phyloP scores from a whole-genome alignment of 2,113 vertebrate species.

The Anser cygnoides region DNA sequence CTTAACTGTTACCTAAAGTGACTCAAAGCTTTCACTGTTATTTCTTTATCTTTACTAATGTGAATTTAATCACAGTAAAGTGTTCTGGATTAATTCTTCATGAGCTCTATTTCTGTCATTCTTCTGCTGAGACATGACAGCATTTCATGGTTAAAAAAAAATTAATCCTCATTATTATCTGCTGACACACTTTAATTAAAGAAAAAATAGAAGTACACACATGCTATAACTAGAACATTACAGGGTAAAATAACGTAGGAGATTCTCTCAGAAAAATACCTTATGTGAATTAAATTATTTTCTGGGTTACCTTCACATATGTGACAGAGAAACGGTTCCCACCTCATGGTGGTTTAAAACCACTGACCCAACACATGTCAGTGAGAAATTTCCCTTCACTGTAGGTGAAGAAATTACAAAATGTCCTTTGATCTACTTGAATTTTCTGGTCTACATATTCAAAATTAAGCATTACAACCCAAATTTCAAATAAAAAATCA shows the following conservation, averaged over 20 bases:
- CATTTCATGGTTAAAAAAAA: not conserved
- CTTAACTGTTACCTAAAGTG: not conserved
- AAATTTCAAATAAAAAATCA: not conserved
- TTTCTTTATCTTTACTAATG: not conserved
- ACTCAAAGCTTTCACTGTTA: not conserved
- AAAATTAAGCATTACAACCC: not conserved
- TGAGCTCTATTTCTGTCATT: slow-evolving; percentile 4
- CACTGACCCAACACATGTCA: not conserved
- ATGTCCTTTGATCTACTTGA: not conserved
- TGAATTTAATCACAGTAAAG: not conserved
- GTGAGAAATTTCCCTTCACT: not conserved
- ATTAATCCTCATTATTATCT: not conserved
- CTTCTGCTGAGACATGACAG: not conserved
- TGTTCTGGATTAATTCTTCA: not conserved
- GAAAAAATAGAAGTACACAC: not conserved
- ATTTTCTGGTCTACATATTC: not conserved
- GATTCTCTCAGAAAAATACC: not conserved
- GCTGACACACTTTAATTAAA: not conserved
- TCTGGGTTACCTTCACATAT: not conserved
- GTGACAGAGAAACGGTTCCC: not conserved
- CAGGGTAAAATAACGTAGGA: not conserved
- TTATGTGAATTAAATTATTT: not conserved
- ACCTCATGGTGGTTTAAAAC: not conserved
- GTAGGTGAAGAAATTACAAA: not conserved
- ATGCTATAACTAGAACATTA: not conserved